Evolutionary conservation across 2,888 invertebrate species (phyloP), one percentile per base, ranked within the genome.

Genomic region (Pristionchus fissidentatus): DNA sequence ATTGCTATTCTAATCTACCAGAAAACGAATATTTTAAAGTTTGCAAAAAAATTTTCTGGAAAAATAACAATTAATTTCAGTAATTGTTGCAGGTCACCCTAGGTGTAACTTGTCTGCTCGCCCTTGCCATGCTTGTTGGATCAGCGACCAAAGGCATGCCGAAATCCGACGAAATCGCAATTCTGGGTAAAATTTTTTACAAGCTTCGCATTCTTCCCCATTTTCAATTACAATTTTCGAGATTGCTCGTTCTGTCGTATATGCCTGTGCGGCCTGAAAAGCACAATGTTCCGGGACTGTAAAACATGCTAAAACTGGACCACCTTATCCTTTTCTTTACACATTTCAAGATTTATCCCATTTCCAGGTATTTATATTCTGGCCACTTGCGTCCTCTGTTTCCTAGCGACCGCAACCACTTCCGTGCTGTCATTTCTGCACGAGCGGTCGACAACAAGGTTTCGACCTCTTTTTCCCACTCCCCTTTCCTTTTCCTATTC

Each of bases 321-420:
- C 19, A 49, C 49, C 10, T 49, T 49, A 49, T 49, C 49, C 10
- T 15, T 49, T 49, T 49, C 62, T 60, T 26, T 26, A 8, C 8
- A 60, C 8, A n/a, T n/a, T n/a, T n/a, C n/a, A n/a, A n/a, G n/a
- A 35, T 4, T 35, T n/a, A 26, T 32, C 5, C 13, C 7, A 4
- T 77, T 77, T 29, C 29, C 70, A 82, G 82, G 82, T 8, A 55
- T 82, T 38, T 82, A 70, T 26, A 70, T 82, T 38, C 70, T 82
- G 26, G 57, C 52, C 19, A 55, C 46, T 3, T 70, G 66, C 19
- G 32, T 66, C 3, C 29, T 70, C 3, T 82, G 82, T 38, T 46
- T 55, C 46, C 43, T 82, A 29, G 82, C 82, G 13, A 70, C 70
- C 15, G n/a, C 55, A 2, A 70, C 55, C 3, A 82, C 82, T 2